Evolutionary conservation across 1,140 invertebrate genomes (phyloP).

Genomic region (Mesaphorura yosii): DNA sequence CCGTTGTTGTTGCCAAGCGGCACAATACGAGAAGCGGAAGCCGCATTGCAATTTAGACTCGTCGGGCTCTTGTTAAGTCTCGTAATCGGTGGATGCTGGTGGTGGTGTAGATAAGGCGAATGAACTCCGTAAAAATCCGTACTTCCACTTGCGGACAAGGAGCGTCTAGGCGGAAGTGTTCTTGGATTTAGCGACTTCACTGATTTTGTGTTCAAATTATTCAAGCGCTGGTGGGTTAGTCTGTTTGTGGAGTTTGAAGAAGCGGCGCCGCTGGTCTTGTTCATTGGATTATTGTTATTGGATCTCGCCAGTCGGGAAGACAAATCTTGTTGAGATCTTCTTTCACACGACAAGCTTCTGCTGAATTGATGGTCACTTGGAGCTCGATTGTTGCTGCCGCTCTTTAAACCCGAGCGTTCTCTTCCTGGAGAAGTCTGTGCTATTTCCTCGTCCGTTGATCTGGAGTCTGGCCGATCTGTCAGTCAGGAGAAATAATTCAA

Average conservation of each 20-base stretch:
- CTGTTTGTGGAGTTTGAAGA: neutral
- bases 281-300: neutral
- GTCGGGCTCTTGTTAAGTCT: neutral
- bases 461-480: constrained; percentile 29
- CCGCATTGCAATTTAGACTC: neutral
- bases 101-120: neutral
- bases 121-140: constrained; percentile 22
- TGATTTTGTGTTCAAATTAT: neutral
- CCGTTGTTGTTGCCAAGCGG: too few relatives aligned
- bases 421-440: neutral
- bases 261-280: neutral
- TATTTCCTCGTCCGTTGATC: constrained; percentile 29
- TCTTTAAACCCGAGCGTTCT: constrained; percentile 18
- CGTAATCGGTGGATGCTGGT: neutral
- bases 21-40: too few relatives aligned
- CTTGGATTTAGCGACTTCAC: neutral
- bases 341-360: constrained; percentile 20
- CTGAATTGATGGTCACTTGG: neutral
- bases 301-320: neutral
- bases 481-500: too few relatives aligned
- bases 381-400: constrained; percentile 21
- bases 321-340: constrained; percentile 1
- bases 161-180: constrained; percentile 8
- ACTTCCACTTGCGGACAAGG: constrained; percentile 24
- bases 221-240: neutral